Percentiles rank a stretch among this genome's conserved stretches.
phyloP scores from a whole-genome alignment of 1,140 invertebrate species.

The Aethina tumida region DNA sequence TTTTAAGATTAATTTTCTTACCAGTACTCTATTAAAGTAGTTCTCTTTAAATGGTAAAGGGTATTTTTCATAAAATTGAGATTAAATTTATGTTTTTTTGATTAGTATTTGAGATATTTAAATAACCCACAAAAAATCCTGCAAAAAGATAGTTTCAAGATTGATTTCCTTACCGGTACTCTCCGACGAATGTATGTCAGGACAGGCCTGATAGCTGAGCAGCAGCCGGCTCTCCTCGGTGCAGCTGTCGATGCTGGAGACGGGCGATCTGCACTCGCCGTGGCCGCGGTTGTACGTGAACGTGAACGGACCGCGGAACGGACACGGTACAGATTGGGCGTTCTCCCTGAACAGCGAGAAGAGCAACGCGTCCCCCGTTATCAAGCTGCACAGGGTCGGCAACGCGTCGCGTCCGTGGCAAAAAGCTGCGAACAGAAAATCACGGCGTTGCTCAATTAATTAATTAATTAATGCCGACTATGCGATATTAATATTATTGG shows the following conservation, averaged over 20 bases:
- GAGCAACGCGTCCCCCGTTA: constrained; percentile 77
- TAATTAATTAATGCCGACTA: too few relatives aligned
- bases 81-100: too few relatives aligned
- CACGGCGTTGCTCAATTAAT: too few relatives aligned
- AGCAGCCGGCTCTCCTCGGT: constrained; percentile 78
- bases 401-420: constrained; percentile 65
- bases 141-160: too few relatives aligned
- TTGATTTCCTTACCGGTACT: constrained; percentile 53
- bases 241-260: constrained; percentile 80
- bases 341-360: constrained; percentile 83
- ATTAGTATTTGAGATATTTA: too few relatives aligned
- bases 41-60: too few relatives aligned
- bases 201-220: constrained; percentile 84
- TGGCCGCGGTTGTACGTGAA: constrained; percentile 80
- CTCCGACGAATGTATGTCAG: constrained; percentile 75
- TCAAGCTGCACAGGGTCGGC: constrained; percentile 69
- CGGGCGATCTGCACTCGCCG: constrained; percentile 72
- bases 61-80: too few relatives aligned
- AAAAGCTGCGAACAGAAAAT: constrained; percentile 52
- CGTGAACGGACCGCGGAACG: constrained; percentile 67
- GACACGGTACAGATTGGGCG: constrained; percentile 62
- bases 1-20: too few relatives aligned
- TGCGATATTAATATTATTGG: too few relatives aligned
- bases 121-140: too few relatives aligned
- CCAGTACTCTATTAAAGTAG: too few relatives aligned